Conservation (phyloP, 1,140 invertebrate species). For the Fopius arisanus region DNA sequence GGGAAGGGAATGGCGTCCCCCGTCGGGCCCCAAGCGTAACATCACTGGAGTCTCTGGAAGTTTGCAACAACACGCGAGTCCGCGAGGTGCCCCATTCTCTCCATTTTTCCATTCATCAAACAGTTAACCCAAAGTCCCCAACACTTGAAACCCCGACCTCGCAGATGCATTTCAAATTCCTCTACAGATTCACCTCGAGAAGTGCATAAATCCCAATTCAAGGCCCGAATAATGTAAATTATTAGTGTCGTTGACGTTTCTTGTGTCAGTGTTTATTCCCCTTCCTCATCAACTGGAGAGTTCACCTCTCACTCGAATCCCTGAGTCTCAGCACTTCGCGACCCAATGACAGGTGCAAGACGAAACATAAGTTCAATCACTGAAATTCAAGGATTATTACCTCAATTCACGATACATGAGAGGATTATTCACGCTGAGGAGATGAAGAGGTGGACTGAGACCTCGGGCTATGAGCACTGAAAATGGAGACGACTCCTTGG, state of each 20-base stretch:
- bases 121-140: background rate
- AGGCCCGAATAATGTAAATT: background rate
- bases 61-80: slow-evolving; percentile 35
- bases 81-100: slow-evolving; percentile 6
- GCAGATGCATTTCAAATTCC: background rate
- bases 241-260: slow-evolving; percentile 50
- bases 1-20: slow-evolving; percentile 42
- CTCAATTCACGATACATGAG: slow-evolving; percentile 29
- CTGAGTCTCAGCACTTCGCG: slow-evolving; percentile 31
- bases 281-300: background rate
- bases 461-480: slow-evolving; percentile 63
- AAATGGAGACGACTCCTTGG: slow-evolving; percentile 66
- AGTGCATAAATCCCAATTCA: background rate
- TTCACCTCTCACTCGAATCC: background rate
- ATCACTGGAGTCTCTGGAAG: slow-evolving; percentile 40
- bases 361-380: background rate
- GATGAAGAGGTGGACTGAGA: slow-evolving; percentile 39
- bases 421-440: slow-evolving; percentile 29
- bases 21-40: slow-evolving; percentile 33
- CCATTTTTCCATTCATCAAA: background rate
- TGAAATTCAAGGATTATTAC: slow-evolving; percentile 11
- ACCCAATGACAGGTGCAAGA: slow-evolving; percentile 47
- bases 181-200: background rate
- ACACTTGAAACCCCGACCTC: background rate
- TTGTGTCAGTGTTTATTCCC: slow-evolving; percentile 47